Evolutionary conservation across 2,113 vertebrate species (phyloP).

Genomic region (Scomber japonicus): DNA sequence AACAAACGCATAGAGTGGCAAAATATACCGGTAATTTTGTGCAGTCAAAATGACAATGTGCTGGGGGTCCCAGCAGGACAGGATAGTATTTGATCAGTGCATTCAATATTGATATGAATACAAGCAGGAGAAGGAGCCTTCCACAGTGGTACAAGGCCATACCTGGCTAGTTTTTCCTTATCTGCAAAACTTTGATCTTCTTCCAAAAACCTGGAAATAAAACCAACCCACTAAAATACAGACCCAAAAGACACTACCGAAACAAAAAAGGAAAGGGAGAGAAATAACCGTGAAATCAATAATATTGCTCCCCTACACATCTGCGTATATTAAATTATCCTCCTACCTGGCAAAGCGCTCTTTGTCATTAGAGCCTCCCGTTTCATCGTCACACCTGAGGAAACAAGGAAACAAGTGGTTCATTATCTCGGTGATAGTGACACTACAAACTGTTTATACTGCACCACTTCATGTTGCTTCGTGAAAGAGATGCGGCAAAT

Average conservation of each 20-base stretch:
- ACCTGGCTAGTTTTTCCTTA: slow-evolving; percentile 95
- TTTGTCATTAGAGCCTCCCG: slow-evolving; percentile 90
- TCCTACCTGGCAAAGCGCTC: slow-evolving; percentile 97
- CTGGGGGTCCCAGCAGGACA: slow-evolving; percentile 44
- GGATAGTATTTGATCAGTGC: slow-evolving; percentile 50
- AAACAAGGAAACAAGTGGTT: slow-evolving; percentile 24
- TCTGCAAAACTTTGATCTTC: slow-evolving; percentile 92
- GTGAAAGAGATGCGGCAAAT: slow-evolving; percentile 11
- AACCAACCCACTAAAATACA: slow-evolving; percentile 89
- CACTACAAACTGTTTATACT: neutral
- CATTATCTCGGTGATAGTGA: neutral
- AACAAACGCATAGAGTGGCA: slow-evolving; percentile 13
- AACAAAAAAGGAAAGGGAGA: slow-evolving; percentile 21
- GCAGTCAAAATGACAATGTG: slow-evolving; percentile 44
- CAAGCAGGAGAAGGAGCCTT: slow-evolving; percentile 67
- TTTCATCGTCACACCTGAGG: slow-evolving; percentile 93
- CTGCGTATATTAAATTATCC: neutral
- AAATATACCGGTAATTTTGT: slow-evolving; percentile 37
- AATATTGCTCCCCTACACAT: slow-evolving; percentile 11
- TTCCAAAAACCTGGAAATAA: slow-evolving; percentile 92
- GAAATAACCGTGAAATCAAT: neutral
- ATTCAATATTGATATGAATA: slow-evolving; percentile 57
- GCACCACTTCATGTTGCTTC: neutral
- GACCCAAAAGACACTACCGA: slow-evolving; percentile 74
- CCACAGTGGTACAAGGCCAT: slow-evolving; percentile 67